Evolutionary conservation across 2,113 vertebrate genomes (phyloP).

Genomic region (Apodemus speciosus): DNA sequence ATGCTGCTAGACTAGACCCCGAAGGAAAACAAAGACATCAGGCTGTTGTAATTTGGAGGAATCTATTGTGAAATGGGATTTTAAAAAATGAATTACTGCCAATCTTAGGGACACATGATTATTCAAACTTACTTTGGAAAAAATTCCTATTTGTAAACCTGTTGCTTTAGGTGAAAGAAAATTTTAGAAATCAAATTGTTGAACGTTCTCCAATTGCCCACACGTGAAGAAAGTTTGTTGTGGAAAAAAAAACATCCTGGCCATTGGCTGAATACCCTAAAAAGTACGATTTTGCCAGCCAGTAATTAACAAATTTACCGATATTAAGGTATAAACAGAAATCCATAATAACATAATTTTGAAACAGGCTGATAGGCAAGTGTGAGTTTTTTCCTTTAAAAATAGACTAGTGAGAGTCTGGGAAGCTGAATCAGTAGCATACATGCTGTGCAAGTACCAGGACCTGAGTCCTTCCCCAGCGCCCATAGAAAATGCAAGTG

Average conservation of each 20-base stretch:
- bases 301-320: background rate
- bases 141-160: background rate
- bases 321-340: background rate
- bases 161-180: slow-evolving; percentile 4
- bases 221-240: background rate
- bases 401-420: background rate
- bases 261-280: background rate
- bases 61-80: slow-evolving; percentile 6
- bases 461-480: background rate
- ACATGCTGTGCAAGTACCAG: too few species aligned
- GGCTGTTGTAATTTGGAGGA: background rate
- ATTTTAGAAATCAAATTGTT: slow-evolving; percentile 22
- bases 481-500: too few species aligned
- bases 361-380: background rate
- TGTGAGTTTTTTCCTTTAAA: background rate
- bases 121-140: slow-evolving; percentile 16
- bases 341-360: background rate
- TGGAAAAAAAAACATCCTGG: background rate
- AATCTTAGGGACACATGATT: background rate
- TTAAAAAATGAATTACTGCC: background rate
- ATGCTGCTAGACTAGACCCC: background rate
- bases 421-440: background rate
- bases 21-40: background rate
- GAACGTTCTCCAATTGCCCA: background rate
- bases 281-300: background rate